phyloP scores from a whole-genome alignment of 2,113 vertebrate genomes.

The Actenoides lindsayi region DNA sequence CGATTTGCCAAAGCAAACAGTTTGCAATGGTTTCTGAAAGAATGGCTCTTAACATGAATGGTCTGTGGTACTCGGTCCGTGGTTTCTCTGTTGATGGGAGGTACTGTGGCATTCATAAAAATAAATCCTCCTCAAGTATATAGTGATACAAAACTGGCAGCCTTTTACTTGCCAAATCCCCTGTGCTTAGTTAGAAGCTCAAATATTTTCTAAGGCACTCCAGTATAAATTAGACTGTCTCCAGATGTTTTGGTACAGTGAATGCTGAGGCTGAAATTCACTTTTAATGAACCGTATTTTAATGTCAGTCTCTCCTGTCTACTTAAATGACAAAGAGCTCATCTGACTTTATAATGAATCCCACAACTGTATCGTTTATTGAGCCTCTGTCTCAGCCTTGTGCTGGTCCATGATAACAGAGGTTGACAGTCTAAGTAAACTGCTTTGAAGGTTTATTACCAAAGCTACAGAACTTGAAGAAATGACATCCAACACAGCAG shows the following conservation, averaged over 20 bases:
- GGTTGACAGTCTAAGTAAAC: constrained; percentile 28
- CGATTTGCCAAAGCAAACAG: background rate
- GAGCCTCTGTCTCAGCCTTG: constrained; percentile 33
- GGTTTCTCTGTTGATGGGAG: background rate
- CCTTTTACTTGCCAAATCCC: constrained; percentile 64
- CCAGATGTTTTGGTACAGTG: constrained; percentile 73
- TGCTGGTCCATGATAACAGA: background rate
- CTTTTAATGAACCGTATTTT: constrained; percentile 78
- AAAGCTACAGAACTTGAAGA: constrained; percentile 14
- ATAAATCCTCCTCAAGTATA: constrained; percentile 44
- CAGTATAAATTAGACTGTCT: constrained; percentile 68
- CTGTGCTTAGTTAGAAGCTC: constrained; percentile 73
- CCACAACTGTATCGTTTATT: constrained; percentile 50
- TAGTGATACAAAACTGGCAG: constrained; percentile 13
- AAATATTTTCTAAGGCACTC: constrained; percentile 68
- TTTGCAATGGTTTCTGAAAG: constrained; percentile 3
- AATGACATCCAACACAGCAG: constrained; percentile 14
- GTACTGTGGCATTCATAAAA: constrained; percentile 41
- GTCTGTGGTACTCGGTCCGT: background rate
- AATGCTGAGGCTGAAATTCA: constrained; percentile 72
- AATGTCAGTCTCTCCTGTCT: constrained; percentile 74
- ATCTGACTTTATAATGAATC: constrained; percentile 78
- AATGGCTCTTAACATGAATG: background rate
- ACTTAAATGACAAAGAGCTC: constrained; percentile 74
- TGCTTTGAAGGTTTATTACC: constrained; percentile 21